phyloP scores from a whole-genome alignment of 2,113 vertebrate species.

The Myrmophylax atrothorax region DNA sequence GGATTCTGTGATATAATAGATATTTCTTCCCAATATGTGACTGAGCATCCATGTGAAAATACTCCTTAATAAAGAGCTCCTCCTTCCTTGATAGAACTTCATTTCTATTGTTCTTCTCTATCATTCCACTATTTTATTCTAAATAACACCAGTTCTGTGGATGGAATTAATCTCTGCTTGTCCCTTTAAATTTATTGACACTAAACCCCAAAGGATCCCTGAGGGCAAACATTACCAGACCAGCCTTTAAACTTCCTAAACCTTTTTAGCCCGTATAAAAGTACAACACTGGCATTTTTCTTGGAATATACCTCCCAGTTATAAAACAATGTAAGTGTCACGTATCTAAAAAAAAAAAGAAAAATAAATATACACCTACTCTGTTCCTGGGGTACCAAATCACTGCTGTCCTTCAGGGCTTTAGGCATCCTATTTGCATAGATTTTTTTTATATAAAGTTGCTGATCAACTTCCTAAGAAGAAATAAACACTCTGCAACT shows the following conservation, averaged over 20 bases:
- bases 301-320: neutral
- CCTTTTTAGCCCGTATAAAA: neutral
- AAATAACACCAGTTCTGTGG: neutral
- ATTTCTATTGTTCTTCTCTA: neutral
- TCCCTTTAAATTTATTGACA: neutral
- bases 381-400: constrained; percentile 24
- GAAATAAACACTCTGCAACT: neutral
- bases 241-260: neutral
- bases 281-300: neutral
- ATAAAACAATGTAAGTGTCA: neutral
- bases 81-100: neutral
- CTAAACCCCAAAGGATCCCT: neutral
- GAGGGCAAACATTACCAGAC: neutral
- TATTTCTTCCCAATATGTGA: neutral
- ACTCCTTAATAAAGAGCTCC: neutral
- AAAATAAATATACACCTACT: neutral
- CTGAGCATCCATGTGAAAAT: neutral
- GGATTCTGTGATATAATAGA: neutral
- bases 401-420: constrained; percentile 42
- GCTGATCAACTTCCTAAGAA: constrained; percentile 74
- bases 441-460: constrained; percentile 77
- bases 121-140: neutral
- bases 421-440: constrained; percentile 73
- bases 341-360: neutral
- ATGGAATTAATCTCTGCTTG: neutral